Base-by-base conservation (phyloP, 2,888 invertebrate genomes). In the Gymnocheta viridis region DNA sequence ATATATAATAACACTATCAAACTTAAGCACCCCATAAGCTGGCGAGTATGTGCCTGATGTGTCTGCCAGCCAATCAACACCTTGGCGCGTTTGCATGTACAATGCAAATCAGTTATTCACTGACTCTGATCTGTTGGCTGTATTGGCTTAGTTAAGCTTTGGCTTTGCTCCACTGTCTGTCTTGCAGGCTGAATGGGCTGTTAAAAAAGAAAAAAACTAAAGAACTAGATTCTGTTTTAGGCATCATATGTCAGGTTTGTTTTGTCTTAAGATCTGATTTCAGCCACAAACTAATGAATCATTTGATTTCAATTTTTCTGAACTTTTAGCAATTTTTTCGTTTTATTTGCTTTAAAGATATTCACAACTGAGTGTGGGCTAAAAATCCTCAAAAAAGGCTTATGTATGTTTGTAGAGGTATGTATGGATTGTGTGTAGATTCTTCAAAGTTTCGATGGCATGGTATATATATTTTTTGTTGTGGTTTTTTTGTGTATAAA, bases 261-360 rank as follows among this genome's bases (percentile, higher is more conserved):
- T 84, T 80, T 89, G 87, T 88, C 88, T 89, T 88, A 88, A 89
- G 88, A 89, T 88, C 89, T 88, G 88, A 86, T 89, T 80, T 87
- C 90, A 89, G 89, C 88, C 87, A 87, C 87, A 58, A 85, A 86
- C 89, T 90, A 90, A 91, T 90, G 90, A 91, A 90, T 91, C 90
- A 90, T 91, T 91, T 89, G 85, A 82, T 85, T 84, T 84, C 72
- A 56, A 77, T 79, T 73, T 79, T 82, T 62, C 38, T 83, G 51
- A 77, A 66, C 76, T 80, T 81, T 64, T 41, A 38, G 38, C 32
- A 19, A 29, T 24, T 80, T 70, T 79, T 67, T 62, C 27, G 27
- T 0, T 14, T 7, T 27, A 12, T 35, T 44, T 35, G 24, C 41
- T 47, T 22, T 44, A 17, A 17, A 35, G 22, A 47, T 24, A 49